These are phyloP conservation scores for Enhydra lutris DNA, from an alignment of 2,113 vertebrate species.

Conservation along the genomic window DNA sequence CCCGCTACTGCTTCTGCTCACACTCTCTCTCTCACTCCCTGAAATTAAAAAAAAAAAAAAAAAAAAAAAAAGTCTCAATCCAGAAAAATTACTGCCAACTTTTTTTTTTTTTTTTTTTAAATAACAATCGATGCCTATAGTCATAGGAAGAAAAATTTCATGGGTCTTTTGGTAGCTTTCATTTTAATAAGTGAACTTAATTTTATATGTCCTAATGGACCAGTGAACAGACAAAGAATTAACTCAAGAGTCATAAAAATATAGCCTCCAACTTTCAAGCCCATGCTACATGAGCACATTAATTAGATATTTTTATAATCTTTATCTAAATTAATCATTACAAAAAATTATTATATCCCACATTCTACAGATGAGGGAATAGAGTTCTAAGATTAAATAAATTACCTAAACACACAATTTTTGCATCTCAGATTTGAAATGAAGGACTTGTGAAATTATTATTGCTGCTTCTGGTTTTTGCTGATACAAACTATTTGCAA, in stretches of 20 bases:
- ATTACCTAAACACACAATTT: not conserved
- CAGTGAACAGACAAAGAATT: not conserved
- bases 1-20: not conserved
- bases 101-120: not conserved
- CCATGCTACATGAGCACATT: not conserved
- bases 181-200: not conserved
- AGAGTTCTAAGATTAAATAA: not conserved
- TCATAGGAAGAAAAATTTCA: not conserved
- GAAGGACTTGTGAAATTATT: not conserved
- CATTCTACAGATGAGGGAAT: not conserved
- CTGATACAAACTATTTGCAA: not conserved
- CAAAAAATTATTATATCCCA: not conserved
- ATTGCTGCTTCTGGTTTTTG: not conserved
- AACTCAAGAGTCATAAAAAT: not conserved
- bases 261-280: not conserved
- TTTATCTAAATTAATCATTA: not conserved
- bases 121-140: not conserved
- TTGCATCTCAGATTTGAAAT: not conserved
- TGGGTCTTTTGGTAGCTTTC: not conserved
- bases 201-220: not conserved
- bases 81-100: not conserved
- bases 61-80: not conserved
- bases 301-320: not conserved
- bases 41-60: not conserved
- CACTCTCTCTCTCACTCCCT: not conserved